Evolutionary conservation across 2,888 invertebrate species (phyloP), one percentile per base, ranked within the genome.

Genomic region (Lepidochitona cinerea): DNA sequence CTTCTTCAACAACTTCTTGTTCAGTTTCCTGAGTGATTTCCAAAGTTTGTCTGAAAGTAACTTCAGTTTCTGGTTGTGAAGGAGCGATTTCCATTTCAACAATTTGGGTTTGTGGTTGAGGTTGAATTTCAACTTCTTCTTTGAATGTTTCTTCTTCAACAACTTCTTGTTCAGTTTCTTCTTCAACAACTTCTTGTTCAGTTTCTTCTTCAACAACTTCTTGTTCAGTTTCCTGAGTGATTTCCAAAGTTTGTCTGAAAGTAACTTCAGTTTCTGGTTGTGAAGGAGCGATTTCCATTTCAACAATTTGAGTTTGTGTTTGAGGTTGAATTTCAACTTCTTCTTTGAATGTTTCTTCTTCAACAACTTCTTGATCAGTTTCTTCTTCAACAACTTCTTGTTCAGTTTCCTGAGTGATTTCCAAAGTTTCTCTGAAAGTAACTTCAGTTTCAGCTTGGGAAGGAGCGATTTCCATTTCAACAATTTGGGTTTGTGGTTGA

Each of bases 131-230:
- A 37, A 79, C 72, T 49, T 74, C 73, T 29, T 79, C 76, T 72
- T 49, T 72, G 54, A 75, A 74, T 23, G 14, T 70, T 41, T 79
- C 73, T 14, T 69, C 59, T 37, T 70, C 72, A 66, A 41, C 32
- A 9, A 33, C 37, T 5, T 70, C 70, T 26, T 49, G 52, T 41
- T 72, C 71, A 68, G 37, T 53, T 35, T 49, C 67, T 37, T 49
- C 52, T 33, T 73, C 68, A 36, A 80, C 65, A 14, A 70, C 75
- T 52, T 74, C 75, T 49, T 80, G 77, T 64, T 80, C 76, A 64
- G 78, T 73, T 69, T 75, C 74, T 23, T 66, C 71, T 49, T 76
- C 75, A 12, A 53, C 36, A 33, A 66, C 49, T 6, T 18, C 26
- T 1, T 59, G 29, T 59, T 73, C 72, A 35, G 70, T 26, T 35